Evolutionary conservation across 2,113 vertebrate genomes (phyloP).

Genomic region (rabbit (Oryctolagus cuniculus)): mOryCun1.1 NC_091447.1:15918001-15918500

Average conservation of each 20-base stretch:
- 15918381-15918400: background rate
- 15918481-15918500: background rate
- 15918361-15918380: background rate
- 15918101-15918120: background rate
- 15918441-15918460: background rate
- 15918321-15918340: constrained; percentile 65
- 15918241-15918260: constrained; percentile 26
- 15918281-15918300: constrained; percentile 34
- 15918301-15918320: constrained; percentile 50
- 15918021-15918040: background rate
- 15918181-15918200: constrained; percentile 38
- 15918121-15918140: constrained; percentile 54
- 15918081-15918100: constrained; percentile 37
- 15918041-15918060: background rate
- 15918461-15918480: background rate
- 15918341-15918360: constrained; percentile 11
- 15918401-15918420: background rate
- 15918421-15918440: background rate
- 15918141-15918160: constrained; percentile 50
- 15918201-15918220: constrained; percentile 56
- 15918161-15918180: background rate
- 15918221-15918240: background rate
- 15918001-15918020: background rate
- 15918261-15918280: constrained; percentile 53
- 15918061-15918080: background rate